Conservation (phyloP, 2,113 vertebrate species). For the Lanius ludovicianus region DNA sequence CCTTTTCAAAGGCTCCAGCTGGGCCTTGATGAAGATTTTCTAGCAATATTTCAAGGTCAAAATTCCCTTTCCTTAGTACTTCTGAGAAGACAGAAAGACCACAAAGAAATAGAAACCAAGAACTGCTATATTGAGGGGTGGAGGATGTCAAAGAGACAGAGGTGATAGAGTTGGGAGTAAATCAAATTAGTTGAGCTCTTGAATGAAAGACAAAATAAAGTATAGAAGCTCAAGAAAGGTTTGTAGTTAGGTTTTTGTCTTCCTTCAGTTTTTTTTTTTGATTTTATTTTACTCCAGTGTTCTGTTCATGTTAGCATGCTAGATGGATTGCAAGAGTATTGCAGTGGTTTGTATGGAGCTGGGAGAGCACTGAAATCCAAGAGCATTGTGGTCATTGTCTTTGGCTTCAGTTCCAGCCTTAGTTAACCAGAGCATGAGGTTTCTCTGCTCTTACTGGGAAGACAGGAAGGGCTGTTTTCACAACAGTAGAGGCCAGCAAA, state of each 20-base stretch:
- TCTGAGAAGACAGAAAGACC: background rate
- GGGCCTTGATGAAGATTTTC: background rate
- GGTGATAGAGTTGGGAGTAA: background rate
- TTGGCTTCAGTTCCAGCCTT: background rate
- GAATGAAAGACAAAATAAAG: background rate
- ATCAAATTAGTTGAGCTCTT: background rate
- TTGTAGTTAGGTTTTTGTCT: background rate
- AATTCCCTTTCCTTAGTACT: background rate
- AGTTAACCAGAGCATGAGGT: background rate
- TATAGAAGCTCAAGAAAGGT: background rate
- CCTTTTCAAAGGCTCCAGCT: background rate
- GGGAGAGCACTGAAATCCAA: background rate
- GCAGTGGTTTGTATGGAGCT: background rate
- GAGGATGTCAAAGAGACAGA: no score
- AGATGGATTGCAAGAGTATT: background rate
- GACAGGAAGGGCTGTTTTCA: background rate
- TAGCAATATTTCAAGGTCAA: background rate
- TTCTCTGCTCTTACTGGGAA: background rate
- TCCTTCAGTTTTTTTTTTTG: background rate
- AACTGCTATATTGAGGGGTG: background rate
- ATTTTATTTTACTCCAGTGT: background rate
- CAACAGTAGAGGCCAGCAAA: background rate
- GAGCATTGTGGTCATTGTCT: rapidly evolving
- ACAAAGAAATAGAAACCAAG: background rate
- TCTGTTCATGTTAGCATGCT: background rate